Conservation (phyloP, 2,888 invertebrate species). For the Xestia ashworthii region DNA sequence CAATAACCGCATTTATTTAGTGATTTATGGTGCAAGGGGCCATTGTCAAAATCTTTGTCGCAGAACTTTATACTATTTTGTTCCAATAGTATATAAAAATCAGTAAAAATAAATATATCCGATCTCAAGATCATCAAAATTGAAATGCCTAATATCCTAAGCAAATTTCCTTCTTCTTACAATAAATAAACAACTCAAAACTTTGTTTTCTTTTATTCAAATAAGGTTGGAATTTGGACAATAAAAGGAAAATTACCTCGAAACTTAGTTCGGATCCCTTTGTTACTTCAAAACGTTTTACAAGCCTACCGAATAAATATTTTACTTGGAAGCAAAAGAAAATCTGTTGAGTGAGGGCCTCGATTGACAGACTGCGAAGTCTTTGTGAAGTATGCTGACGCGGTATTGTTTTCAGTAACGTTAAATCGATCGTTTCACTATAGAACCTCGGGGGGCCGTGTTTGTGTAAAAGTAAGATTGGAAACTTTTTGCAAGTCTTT, state of each 20-base stretch:
- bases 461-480: slow-evolving; percentile 44
- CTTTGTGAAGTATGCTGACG: slow-evolving; percentile 34
- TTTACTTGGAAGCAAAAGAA: slow-evolving; percentile 39
- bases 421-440: slow-evolving; percentile 49
- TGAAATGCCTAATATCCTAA: neutral
- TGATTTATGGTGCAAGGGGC: neutral
- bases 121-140: neutral
- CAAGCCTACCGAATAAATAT: slow-evolving; percentile 49
- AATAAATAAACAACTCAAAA: slow-evolving; percentile 24
- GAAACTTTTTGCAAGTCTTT: slow-evolving; percentile 29
- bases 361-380: slow-evolving; percentile 46
- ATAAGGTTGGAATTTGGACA: slow-evolving; percentile 24
- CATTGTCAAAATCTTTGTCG: neutral
- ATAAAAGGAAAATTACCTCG: slow-evolving; percentile 35
- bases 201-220: slow-evolving; percentile 33
- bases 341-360: slow-evolving; percentile 22
- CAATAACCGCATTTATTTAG: neutral
- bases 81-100: neutral
- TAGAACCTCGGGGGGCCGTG: slow-evolving; percentile 26
- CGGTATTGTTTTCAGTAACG: slow-evolving; percentile 50
- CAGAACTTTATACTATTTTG: neutral
- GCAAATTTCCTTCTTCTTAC: slow-evolving; percentile 10
- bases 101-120: too few species aligned
- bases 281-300: slow-evolving; percentile 44
- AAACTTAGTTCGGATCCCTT: slow-evolving; percentile 36